These are phyloP conservation scores for Volucella inflata DNA, from an alignment of 2,888 invertebrate genomes.

Conservation along the genomic window DNA sequence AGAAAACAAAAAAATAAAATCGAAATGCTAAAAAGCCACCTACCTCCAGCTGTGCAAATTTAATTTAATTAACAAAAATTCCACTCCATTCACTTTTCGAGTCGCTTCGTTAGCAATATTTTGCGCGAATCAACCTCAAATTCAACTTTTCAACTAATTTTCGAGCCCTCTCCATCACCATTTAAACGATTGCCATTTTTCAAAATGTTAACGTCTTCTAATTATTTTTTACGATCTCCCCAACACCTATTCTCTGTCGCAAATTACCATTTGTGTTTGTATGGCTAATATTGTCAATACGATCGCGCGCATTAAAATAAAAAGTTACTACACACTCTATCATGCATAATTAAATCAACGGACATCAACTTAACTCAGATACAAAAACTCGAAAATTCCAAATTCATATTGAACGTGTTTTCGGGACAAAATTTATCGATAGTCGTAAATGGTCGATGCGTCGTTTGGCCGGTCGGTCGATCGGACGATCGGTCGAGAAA, in stretches of 20 bases:
- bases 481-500: constrained; percentile 32
- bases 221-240: constrained; percentile 61
- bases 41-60: constrained; percentile 54
- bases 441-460: constrained; percentile 30
- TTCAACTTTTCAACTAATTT: constrained; percentile 8
- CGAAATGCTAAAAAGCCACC: constrained; percentile 42
- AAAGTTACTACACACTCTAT: constrained; percentile 19
- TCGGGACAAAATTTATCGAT: constrained; percentile 45
- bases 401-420: background rate
- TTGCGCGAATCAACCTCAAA: background rate
- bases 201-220: constrained; percentile 33
- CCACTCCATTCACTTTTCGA: constrained; percentile 4
- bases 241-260: constrained; percentile 38
- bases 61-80: constrained; percentile 29
- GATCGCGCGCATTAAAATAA: constrained; percentile 24
- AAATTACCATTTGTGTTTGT: constrained; percentile 20
- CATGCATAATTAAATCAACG: constrained; percentile 24
- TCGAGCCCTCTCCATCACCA: background rate
- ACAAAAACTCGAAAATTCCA: background rate
- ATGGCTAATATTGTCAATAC: constrained; percentile 16
- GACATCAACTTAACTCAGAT: background rate
- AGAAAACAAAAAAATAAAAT: constrained; percentile 10
- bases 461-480: too few species aligned
- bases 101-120: background rate
- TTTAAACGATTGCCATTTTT: constrained; percentile 16